phyloP scores from a whole-genome alignment of 1,140 invertebrate species.

The Gryon sp. region DNA sequence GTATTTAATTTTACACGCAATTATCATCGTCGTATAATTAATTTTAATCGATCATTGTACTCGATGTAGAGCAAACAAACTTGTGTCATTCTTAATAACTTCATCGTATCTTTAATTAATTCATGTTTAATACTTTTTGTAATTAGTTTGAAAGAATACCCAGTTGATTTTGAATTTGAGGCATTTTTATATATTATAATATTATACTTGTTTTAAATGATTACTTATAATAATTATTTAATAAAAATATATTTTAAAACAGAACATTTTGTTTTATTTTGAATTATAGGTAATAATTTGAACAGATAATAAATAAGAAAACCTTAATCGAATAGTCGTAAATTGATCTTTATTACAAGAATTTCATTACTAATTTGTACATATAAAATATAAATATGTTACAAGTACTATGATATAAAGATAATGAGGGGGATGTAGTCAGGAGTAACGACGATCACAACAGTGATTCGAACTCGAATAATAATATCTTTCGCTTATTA shows the following conservation, averaged over 20 bases:
- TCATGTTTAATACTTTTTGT: slow-evolving; percentile 29
- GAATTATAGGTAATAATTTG: too few species aligned
- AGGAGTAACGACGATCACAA: slow-evolving; percentile 59
- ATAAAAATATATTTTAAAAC: slow-evolving; percentile 45
- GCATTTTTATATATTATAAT: slow-evolving; percentile 14
- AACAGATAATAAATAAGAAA: too few species aligned
- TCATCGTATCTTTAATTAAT: slow-evolving; percentile 64
- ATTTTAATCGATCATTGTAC: slow-evolving; percentile 58
- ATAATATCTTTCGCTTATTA: slow-evolving; percentile 50
- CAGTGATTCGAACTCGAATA: slow-evolving; percentile 68
- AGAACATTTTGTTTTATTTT: too few species aligned
- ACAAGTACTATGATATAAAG: slow-evolving; percentile 78
- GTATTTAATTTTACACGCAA: slow-evolving; percentile 46
- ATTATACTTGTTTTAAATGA: slow-evolving; percentile 38
- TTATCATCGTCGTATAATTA: slow-evolving; percentile 43
- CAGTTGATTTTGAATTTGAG: slow-evolving; percentile 27
- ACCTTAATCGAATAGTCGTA: too few species aligned
- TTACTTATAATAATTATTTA: slow-evolving; percentile 44
- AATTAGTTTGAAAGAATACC: slow-evolving; percentile 31
- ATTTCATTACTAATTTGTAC: slow-evolving; percentile 79
- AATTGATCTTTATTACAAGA: slow-evolving; percentile 80
- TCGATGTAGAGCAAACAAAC: slow-evolving; percentile 63
- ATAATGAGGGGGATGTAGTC: slow-evolving; percentile 59
- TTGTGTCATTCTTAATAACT: slow-evolving; percentile 68
- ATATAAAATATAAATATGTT: slow-evolving; percentile 80